phyloP scores from a whole-genome alignment of 2,797 vertebrate species.

The Diplodus puntazzo region DNA sequence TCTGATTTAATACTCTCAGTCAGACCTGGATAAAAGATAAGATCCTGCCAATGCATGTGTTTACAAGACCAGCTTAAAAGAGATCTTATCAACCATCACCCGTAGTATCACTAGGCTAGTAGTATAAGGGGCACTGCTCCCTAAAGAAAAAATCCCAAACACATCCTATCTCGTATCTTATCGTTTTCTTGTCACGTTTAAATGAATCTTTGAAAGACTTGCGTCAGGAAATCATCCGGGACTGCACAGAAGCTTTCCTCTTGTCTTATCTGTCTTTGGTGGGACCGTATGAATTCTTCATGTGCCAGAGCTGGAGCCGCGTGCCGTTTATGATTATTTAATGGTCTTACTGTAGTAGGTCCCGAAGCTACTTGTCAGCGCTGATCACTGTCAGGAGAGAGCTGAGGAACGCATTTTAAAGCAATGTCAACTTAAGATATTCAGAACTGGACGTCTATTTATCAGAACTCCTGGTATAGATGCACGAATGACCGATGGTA shows the following conservation, averaged over 20 bases:
- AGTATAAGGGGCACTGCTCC: neutral
- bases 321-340: conserved; percentile 63
- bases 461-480: neutral
- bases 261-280: conserved; percentile 28
- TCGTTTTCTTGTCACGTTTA: conserved; percentile 1
- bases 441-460: conserved; percentile 23
- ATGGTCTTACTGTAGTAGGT: conserved; percentile 48
- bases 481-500: conserved; percentile 11
- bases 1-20: conserved; percentile 62
- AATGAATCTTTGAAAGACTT: conserved; percentile 11
- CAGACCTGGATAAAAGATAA: conserved; percentile 62
- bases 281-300: conserved; percentile 71
- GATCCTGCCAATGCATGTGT: conserved; percentile 63
- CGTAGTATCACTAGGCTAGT: conserved; percentile 20
- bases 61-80: conserved; percentile 66
- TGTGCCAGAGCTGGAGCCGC: conserved; percentile 34
- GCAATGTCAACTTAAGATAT: conserved; percentile 12
- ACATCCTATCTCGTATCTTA: neutral
- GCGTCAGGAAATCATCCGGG: neutral
- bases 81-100: conserved; percentile 30
- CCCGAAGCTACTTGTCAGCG: conserved; percentile 37
- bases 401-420: conserved; percentile 32
- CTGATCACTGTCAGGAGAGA: conserved; percentile 39
- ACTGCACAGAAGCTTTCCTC: conserved; percentile 7
- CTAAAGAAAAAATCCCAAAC: conserved; percentile 1